Percentiles rank a stretch among this genome's conserved stretches.
phyloP scores from a whole-genome alignment of 2,113 vertebrate genomes.

The Pterophyllum scalare region DNA sequence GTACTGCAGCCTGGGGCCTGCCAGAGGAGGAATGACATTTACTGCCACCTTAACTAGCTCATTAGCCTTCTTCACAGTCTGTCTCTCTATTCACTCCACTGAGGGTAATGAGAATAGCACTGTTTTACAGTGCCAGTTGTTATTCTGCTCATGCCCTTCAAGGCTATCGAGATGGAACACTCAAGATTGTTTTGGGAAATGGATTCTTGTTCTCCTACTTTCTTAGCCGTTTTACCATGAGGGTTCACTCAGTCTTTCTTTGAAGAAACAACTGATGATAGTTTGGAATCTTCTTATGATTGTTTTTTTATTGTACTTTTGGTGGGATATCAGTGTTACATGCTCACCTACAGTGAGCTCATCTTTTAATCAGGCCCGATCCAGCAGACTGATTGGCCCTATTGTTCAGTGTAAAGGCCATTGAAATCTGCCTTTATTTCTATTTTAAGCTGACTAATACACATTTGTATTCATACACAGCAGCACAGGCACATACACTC shows the following conservation, averaged over 20 bases:
- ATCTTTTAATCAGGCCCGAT: conserved; percentile 68
- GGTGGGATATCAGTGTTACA: conserved; percentile 24
- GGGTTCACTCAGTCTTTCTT: conserved; percentile 35
- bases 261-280: conserved; percentile 25
- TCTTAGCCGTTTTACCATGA: conserved; percentile 17
- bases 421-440: conserved; percentile 47
- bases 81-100: conserved; percentile 41
- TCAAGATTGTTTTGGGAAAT: conserved; percentile 51
- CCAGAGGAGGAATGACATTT: conserved; percentile 78
- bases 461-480: conserved; percentile 12
- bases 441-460: conserved; percentile 34
- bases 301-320: conserved; percentile 24
- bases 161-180: conserved; percentile 40
- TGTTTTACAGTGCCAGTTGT: conserved; percentile 50
- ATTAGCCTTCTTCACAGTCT: conserved; percentile 73
- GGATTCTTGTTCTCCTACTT: conserved; percentile 42
- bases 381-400: conserved; percentile 65
- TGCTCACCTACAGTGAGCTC: conserved; percentile 46
- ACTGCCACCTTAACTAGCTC: conserved; percentile 77
- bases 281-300: conserved; percentile 26
- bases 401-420: conserved; percentile 63
- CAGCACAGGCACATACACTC: not conserved
- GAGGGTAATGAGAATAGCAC: conserved; percentile 51
- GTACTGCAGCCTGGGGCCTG: conserved; percentile 60
- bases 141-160: conserved; percentile 42